These are phyloP conservation scores for Myiozetetes cayanensis DNA, from an alignment of 2,113 vertebrate genomes.

Conservation along the genomic window DNA sequence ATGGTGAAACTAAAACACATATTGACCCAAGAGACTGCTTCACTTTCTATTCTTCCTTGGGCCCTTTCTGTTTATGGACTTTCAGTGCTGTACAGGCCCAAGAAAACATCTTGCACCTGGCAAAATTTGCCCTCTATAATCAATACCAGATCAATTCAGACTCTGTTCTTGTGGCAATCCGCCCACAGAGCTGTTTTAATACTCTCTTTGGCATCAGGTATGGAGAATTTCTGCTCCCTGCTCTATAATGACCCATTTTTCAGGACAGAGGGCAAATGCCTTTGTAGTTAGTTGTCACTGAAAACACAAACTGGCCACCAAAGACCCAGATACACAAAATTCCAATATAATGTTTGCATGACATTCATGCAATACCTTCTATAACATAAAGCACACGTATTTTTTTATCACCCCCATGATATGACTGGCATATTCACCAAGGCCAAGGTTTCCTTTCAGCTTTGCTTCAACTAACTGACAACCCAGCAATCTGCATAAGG, in stretches of 20 bases:
- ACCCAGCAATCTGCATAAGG: background rate
- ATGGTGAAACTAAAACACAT: background rate
- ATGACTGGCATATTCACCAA: background rate
- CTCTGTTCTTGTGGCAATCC: background rate
- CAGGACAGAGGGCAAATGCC: background rate
- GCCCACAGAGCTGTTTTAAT: background rate
- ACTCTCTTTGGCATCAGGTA: background rate
- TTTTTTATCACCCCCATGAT: background rate
- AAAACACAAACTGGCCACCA: background rate
- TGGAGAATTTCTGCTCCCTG: background rate
- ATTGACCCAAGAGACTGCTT: background rate
- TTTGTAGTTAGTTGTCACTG: background rate
- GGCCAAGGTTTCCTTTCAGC: background rate
- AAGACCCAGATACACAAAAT: background rate
- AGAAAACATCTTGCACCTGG: background rate
- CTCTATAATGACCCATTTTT: background rate
- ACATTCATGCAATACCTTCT: background rate
- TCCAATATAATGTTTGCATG: background rate
- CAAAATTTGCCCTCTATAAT: background rate
- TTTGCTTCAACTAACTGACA: background rate
- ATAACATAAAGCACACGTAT: background rate
- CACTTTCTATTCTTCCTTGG: background rate
- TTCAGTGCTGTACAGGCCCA: background rate
- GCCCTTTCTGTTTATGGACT: background rate
- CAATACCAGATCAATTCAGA: background rate